Evolutionary conservation across 1,140 invertebrate species (phyloP), one percentile per base, ranked within the genome.

Genomic region (Drosophila kohkoa): DNA sequence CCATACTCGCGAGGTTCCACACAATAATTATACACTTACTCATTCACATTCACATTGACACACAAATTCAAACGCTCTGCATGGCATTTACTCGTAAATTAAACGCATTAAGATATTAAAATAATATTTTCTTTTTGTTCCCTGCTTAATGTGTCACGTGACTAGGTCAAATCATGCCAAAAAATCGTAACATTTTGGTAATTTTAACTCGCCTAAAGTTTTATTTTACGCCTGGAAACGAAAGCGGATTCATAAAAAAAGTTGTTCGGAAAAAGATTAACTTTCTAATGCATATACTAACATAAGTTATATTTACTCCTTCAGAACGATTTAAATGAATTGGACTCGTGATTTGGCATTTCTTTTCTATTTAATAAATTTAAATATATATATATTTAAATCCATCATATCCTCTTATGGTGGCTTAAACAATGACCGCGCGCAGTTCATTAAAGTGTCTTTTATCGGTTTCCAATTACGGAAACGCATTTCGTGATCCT

Each of bases 61-160:
- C 5, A 32, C 30, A 32, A 5, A 32, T 32, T 32, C 5, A 32
- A 32, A 32, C 30, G 52, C 43, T 79, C 55, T 59, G 77, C 74
- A 87, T 78, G 77, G 72, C 83, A 73, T 30, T 38, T 35, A 82
- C 65, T 80, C 82, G 83, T 87, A 87, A 87, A 88, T 87, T 88
- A 80, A 80, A 88, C 72, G 83, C 83, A 87, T 88, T 87, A 87
- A 82, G 83, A 82, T 80, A 87, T 87, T 87, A 88, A 87, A 87
- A 87, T 87, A 87, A 82, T 77, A 76, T 66, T 79, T 1, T 30
- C 15, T 16, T 13, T 32, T 13, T 71, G 49, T 49, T 55, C 52
- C 64, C 46, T 51, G 71, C 41, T 49, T 72, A 70, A 57, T 70
- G 78, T 79, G 75, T 68, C 82, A 87, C 77, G 83, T 87, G 82